Percentiles rank a stretch among this genome's conserved stretches.
phyloP scores from a whole-genome alignment of 2,888 invertebrate species.

The Sphaerophoria taeniata region DNA sequence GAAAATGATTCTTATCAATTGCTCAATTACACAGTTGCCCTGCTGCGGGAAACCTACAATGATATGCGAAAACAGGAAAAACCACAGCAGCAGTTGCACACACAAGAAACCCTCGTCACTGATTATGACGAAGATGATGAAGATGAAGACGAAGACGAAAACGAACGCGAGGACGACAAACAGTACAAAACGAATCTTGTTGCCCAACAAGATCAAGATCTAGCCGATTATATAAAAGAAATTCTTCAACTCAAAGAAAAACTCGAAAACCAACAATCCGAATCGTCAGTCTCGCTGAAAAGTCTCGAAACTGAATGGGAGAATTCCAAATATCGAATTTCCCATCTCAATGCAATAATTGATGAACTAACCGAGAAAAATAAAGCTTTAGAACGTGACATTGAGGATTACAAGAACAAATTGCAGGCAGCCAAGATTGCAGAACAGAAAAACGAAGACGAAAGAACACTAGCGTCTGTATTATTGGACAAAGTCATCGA shows the following conservation, averaged over 20 bases:
- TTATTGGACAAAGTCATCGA: constrained; percentile 70
- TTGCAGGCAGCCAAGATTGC: constrained; percentile 1
- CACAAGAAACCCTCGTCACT: constrained; percentile 69
- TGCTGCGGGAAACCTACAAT: constrained; percentile 76
- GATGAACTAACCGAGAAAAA: constrained; percentile 77
- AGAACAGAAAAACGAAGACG: constrained; percentile 42
- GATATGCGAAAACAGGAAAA: constrained; percentile 72
- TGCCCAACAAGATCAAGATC: constrained; percentile 40
- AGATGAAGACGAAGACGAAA: constrained; percentile 12
- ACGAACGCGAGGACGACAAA: constrained; percentile 36
- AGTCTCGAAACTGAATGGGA: constrained; percentile 79
- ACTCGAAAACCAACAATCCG: constrained; percentile 51
- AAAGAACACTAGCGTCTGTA: neutral
- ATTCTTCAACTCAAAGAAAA: constrained; percentile 43
- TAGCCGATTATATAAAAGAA: constrained; percentile 60
- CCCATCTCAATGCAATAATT: constrained; percentile 75
- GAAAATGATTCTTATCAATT: constrained; percentile 74
- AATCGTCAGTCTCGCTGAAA: constrained; percentile 62
- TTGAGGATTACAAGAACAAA: too few species aligned
- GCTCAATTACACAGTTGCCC: constrained; percentile 75
- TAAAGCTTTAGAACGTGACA: constrained; percentile 74
- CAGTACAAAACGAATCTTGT: constrained; percentile 38
- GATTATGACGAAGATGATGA: neutral
- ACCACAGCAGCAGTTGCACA: constrained; percentile 63
- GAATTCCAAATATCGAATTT: constrained; percentile 77